These are phyloP conservation scores for Mobula hypostoma DNA, from an alignment of 2,113 vertebrate species.

Conservation along the genomic window DNA sequence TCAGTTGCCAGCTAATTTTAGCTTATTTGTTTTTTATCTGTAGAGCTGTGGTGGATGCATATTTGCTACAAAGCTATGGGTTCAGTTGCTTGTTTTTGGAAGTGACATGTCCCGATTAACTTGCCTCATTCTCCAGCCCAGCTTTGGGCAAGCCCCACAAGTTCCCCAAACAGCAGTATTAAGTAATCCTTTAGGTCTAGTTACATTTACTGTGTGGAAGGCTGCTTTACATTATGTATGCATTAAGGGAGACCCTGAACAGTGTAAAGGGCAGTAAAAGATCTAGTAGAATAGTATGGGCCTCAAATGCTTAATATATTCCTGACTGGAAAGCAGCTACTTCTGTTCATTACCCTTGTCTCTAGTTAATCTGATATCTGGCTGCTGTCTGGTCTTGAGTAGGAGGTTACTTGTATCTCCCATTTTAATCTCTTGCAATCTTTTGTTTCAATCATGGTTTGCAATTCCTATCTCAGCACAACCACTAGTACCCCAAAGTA, in stretches of 20 bases:
- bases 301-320: background rate
- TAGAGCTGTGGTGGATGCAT: background rate
- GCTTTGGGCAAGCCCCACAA: background rate
- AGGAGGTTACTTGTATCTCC: background rate
- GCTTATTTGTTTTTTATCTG: background rate
- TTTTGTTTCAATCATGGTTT: background rate
- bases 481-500: background rate
- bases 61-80: background rate
- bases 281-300: background rate
- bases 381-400: background rate
- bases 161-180: background rate
- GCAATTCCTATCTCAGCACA: background rate
- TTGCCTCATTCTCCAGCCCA: too few relatives aligned
- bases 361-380: background rate
- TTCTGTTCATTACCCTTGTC: background rate
- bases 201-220: background rate
- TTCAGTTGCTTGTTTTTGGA: background rate
- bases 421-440: background rate
- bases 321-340: background rate
- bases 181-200: background rate
- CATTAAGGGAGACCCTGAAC: background rate
- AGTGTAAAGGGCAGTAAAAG: background rate
- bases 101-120: background rate
- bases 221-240: background rate
- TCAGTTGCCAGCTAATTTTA: conserved; percentile 4